Base-by-base conservation (phyloP, 2,113 vertebrate genomes). In the Periophthalmus modestus region DNA sequence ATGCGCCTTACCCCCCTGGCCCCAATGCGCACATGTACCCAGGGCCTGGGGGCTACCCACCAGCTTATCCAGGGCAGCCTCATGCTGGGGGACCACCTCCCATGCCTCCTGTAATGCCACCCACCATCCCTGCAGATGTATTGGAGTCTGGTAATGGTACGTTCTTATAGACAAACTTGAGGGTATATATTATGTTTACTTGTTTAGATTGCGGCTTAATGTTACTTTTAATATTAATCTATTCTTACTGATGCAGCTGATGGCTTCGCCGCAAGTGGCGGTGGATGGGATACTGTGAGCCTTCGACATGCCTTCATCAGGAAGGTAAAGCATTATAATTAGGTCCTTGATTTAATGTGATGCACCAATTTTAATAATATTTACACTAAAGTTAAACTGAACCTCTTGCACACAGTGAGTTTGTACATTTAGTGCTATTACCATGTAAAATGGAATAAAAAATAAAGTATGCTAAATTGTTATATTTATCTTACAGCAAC, bases 301-400 rank as follows among this genome's bases (percentile, higher is more conserved):
- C 89, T 98, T 57, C 92, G 97, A 0, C 97, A 98, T 1, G 34
- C 88, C 57, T 99, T 98, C 86, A 97, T 99, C 83, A 95, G 96
- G 62, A 97, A 98, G 94, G 97, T 93, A 82, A 65, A 65, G 34
- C 0, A n/a, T 62, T 16, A 10, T 62, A n/a, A 63, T 19, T 34
- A 18, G 19, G 19, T 19, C 16, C 5, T 63, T 18, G 15, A 5
- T 63, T 36, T 36, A 18, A 36, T 23, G n/a, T 2, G 19, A 55
- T 21, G 21, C 54, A 57, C 54, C 10, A n/a, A n/a, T 11, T 21
- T n/a, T 57, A 57, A 13, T 4, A 57, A 57, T 3, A 10, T 43
- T 43, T 43, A 13, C 54, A 55, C n/a, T 23, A 23, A 11, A 7
- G 7, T 10, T 57, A 13, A 57, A 57, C 55, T 57, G 10, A 57